Conservation (phyloP, 2,888 invertebrate species). For the Drymonia ruficornis region DNA sequence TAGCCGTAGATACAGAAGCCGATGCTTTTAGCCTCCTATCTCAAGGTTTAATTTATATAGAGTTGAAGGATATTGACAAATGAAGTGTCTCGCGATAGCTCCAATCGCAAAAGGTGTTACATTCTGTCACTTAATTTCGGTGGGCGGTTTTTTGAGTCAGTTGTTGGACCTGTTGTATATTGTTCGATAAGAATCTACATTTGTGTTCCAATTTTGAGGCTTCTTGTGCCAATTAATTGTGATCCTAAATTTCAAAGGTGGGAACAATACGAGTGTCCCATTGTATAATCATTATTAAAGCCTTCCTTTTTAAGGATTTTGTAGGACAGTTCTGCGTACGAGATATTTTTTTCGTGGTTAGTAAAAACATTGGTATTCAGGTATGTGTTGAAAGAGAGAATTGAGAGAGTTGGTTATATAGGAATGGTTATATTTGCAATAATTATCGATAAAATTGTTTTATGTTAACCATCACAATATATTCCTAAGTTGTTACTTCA, state of each 20-base stretch:
- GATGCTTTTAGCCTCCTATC: slow-evolving; percentile 76
- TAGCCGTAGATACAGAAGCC: slow-evolving; percentile 70
- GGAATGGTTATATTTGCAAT: no score
- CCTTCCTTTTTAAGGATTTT: neutral
- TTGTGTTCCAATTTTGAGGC: slow-evolving; percentile 43
- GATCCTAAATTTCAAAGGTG: slow-evolving; percentile 51
- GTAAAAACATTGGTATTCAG: neutral
- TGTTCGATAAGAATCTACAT: slow-evolving; percentile 54
- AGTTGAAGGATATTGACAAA: slow-evolving; percentile 63
- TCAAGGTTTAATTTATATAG: slow-evolving; percentile 64
- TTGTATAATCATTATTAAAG: slow-evolving; percentile 8
- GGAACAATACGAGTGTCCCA: slow-evolving; percentile 25
- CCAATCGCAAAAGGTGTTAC: slow-evolving; percentile 60
- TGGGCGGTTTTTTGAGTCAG: slow-evolving; percentile 41
- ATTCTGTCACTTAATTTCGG: slow-evolving; percentile 47
- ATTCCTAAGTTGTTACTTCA: neutral
- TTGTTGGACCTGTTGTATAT: slow-evolving; percentile 57
- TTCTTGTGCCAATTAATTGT: slow-evolving; percentile 55
- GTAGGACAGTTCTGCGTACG: neutral
- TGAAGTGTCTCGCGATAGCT: slow-evolving; percentile 56
- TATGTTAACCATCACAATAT: neutral
- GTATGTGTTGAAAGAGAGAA: no score
- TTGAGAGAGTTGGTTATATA: no score
- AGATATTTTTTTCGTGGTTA: neutral
- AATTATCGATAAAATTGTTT: no score